Percentiles rank a stretch among this genome's conserved stretches.
phyloP scores from a whole-genome alignment of 92 coral and sea anemone genomes.

The Paramuricea clavata region DNA sequence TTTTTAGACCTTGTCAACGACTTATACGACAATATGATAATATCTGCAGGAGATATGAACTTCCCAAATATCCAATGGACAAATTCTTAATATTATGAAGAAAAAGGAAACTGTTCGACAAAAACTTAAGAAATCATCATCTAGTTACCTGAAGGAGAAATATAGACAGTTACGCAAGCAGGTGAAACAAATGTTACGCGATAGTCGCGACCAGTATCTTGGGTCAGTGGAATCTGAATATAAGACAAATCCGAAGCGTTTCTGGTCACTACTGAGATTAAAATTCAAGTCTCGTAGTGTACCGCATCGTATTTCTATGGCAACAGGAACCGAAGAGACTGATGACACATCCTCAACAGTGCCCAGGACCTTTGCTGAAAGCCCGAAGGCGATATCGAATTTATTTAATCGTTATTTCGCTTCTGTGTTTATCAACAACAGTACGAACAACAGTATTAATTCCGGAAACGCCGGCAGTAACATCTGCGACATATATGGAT shows the following conservation, averaged over 20 bases:
- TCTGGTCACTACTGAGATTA: conserved; percentile 68
- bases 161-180: conserved; percentile 29
- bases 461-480: background rate
- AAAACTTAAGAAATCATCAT: conserved; percentile 56
- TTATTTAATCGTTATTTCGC: conserved; percentile 36
- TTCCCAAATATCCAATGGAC: background rate
- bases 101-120: conserved; percentile 47
- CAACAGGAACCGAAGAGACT: no score
- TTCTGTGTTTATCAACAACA: conserved; percentile 40
- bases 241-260: conserved; percentile 64
- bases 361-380: conserved; percentile 9
- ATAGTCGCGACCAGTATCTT: conserved; percentile 56
- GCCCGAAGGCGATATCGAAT: background rate
- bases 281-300: conserved; percentile 63
- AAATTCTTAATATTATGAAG: conserved; percentile 1
- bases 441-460: background rate
- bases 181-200: conserved; percentile 59
- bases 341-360: background rate
- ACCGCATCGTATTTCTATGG: conserved; percentile 58
- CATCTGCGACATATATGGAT: background rate
- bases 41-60: conserved; percentile 46
- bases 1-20: conserved; percentile 33
- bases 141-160: conserved; percentile 39
- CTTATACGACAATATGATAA: conserved; percentile 29
- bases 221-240: conserved; percentile 56